phyloP scores from a whole-genome alignment of 2,113 vertebrate species.

The Microtus richardsoni region DNA sequence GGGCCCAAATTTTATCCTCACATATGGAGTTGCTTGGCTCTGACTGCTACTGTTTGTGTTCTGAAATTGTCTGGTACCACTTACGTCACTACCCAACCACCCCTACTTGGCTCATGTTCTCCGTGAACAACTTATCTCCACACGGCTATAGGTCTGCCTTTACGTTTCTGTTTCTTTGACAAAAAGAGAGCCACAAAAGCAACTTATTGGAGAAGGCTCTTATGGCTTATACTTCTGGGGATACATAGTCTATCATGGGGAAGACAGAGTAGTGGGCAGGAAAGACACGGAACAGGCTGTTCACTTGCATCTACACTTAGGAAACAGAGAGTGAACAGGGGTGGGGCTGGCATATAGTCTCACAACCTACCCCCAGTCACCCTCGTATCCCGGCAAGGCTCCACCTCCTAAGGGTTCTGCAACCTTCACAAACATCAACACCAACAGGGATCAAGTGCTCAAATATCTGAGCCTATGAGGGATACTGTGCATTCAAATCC shows the following conservation, averaged over 20 bases:
- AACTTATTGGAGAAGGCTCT: neutral
- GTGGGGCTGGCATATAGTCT: neutral
- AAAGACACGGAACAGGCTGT: neutral
- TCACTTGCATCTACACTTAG: neutral
- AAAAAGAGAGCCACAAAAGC: too few species aligned
- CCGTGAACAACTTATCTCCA: neutral
- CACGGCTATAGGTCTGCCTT: neutral
- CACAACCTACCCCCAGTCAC: neutral
- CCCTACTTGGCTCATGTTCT: neutral
- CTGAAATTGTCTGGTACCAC: neutral
- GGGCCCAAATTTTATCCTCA: neutral
- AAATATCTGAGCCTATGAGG: neutral
- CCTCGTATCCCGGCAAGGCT: neutral
- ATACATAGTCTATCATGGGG: neutral
- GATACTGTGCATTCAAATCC: neutral
- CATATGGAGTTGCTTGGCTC: neutral
- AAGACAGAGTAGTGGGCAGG: neutral
- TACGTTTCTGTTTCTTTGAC: neutral
- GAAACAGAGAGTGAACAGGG: neutral
- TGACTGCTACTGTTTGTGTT: neutral
- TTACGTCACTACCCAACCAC: neutral
- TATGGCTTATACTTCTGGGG: neutral
- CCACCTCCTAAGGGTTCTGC: neutral
- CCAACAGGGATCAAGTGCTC: neutral
- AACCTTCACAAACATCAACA: neutral